These are phyloP conservation scores for Bufo bufo DNA, from an alignment of 2,113 vertebrate species.

Conservation along the genomic window DNA sequence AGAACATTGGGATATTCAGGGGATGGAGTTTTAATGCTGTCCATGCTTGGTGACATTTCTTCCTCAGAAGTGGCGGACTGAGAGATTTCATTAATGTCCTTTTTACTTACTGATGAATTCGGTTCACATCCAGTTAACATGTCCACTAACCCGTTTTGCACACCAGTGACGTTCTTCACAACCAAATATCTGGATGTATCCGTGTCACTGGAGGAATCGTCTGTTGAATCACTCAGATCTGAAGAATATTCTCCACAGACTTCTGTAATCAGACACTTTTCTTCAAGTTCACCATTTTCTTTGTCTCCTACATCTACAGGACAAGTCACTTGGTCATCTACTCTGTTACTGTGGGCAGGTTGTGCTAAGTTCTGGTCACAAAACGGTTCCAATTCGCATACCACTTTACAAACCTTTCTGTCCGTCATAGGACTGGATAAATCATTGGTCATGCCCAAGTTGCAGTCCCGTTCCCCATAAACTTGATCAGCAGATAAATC, in stretches of 20 bases:
- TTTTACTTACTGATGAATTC: neutral
- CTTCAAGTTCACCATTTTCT: neutral
- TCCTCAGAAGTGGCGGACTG: neutral
- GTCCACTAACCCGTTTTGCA: neutral
- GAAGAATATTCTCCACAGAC: neutral
- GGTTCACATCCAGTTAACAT: neutral
- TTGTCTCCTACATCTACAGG: neutral
- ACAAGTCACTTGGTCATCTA: neutral
- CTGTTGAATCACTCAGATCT: neutral
- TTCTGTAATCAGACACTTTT: neutral
- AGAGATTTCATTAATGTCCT: neutral
- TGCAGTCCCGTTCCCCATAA: neutral
- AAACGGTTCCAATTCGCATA: neutral
- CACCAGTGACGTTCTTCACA: neutral
- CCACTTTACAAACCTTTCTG: neutral
- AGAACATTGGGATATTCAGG: neutral
- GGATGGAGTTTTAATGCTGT: neutral
- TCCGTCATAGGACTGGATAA: neutral
- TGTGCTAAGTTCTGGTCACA: neutral
- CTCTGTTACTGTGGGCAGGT: neutral
- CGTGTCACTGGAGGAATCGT: neutral
- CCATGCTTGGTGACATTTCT: neutral
- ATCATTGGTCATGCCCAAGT: neutral
- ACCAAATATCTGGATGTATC: conserved; percentile 3
- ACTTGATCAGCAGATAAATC: neutral